phyloP scores from a whole-genome alignment of 1,140 invertebrate species.

The Zaprionus inermis region DNA sequence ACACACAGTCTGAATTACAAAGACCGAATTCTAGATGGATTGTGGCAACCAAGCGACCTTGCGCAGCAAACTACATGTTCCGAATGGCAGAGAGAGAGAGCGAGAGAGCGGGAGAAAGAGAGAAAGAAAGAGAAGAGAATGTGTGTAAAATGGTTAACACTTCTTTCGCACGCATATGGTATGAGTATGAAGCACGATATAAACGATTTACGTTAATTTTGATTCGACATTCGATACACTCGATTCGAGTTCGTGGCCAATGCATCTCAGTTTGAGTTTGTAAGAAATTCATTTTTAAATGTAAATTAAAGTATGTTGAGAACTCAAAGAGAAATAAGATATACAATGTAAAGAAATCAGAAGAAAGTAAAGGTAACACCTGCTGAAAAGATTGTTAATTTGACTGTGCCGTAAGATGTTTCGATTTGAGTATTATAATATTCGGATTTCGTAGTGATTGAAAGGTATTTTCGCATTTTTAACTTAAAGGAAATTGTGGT shows the following conservation, averaged over 20 bases:
- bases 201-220: conserved; percentile 23
- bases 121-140: conserved; percentile 66
- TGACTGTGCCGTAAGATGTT: conserved; percentile 52
- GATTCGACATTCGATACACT: conserved; percentile 44
- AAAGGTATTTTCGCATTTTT: conserved; percentile 32
- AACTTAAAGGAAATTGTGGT: conserved; percentile 33
- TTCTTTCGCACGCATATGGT: conserved; percentile 27
- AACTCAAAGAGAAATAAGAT: conserved; percentile 6
- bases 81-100: conserved; percentile 44
- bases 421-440: conserved; percentile 17
- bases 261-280: conserved; percentile 81
- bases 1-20: conserved; percentile 84
- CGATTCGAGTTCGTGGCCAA: conserved; percentile 49
- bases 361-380: conserved; percentile 15
- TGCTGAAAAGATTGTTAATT: conserved; percentile 33
- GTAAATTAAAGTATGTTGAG: conserved; percentile 47
- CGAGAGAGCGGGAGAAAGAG: conserved; percentile 48
- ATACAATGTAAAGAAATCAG: conserved; percentile 4
- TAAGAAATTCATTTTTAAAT: conserved; percentile 82
- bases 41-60: conserved; percentile 82
- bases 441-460: conserved; percentile 31
- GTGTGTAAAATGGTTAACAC: conserved; percentile 60
- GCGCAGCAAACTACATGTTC: conserved; percentile 73
- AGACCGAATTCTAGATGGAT: conserved; percentile 84
- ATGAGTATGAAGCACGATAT: conserved; percentile 48